Conservation (phyloP, 2,888 invertebrate species). For the Trachelus iudaicus region DNA sequence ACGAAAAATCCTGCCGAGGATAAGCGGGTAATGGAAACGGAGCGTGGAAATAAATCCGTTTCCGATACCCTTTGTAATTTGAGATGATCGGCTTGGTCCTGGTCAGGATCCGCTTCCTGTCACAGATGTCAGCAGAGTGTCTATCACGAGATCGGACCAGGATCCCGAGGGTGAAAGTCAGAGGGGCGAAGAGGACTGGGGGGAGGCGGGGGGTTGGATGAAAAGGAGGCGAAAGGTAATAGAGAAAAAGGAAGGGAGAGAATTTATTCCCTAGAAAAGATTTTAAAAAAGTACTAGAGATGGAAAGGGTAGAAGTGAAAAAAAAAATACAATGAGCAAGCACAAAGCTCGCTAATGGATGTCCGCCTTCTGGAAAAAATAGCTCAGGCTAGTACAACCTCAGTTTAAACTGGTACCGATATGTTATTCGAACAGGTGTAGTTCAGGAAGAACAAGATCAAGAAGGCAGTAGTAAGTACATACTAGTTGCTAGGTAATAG, state of each 20-base stretch:
- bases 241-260: slow-evolving; percentile 10
- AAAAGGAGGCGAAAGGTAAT: slow-evolving; percentile 4
- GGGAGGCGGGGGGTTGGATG: neutral
- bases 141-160: neutral
- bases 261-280: neutral
- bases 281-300: slow-evolving; percentile 12
- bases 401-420: neutral
- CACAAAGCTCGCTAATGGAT: slow-evolving; percentile 64
- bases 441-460: neutral
- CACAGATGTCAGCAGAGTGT: slow-evolving; percentile 8
- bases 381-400: slow-evolving; percentile 32
- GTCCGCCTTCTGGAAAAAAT: slow-evolving; percentile 63
- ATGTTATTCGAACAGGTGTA: neutral
- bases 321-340: slow-evolving; percentile 18
- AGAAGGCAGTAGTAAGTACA: neutral
- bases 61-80: slow-evolving; percentile 65
- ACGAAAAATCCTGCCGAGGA: neutral
- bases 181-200: slow-evolving; percentile 16
- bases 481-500: neutral
- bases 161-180: slow-evolving; percentile 10
- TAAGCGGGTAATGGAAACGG: slow-evolving; percentile 18
- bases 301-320: neutral
- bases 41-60: slow-evolving; percentile 58
- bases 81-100: slow-evolving; percentile 62
- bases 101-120: slow-evolving; percentile 23